These are phyloP conservation scores for Cydia strobilella DNA, from an alignment of 1,140 invertebrate genomes.

Conservation along the genomic window DNA sequence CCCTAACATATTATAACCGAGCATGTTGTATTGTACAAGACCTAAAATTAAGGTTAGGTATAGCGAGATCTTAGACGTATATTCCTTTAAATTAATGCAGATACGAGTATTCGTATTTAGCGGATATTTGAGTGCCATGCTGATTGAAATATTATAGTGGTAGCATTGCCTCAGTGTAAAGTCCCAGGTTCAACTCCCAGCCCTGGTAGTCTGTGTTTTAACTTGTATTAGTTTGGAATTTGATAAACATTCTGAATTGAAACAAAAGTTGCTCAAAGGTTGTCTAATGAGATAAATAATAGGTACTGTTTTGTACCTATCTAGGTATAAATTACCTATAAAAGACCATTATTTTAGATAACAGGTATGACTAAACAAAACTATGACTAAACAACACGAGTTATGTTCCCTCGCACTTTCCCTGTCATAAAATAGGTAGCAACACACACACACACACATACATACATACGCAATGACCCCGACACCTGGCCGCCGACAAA, in stretches of 20 bases:
- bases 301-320: not conserved
- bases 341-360: not conserved
- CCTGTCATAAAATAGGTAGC: slow-evolving; percentile 34
- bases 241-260: too few relatives aligned
- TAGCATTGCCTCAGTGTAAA: too few relatives aligned
- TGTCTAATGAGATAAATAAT: not conserved
- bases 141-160: too few relatives aligned
- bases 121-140: too few relatives aligned
- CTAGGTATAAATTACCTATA: not conserved
- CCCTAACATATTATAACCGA: not conserved
- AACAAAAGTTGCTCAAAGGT: too few relatives aligned
- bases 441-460: slow-evolving; percentile 35
- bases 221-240: too few relatives aligned
- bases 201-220: too few relatives aligned
- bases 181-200: too few relatives aligned
- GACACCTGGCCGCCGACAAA: slow-evolving; percentile 61
- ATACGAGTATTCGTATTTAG: too few relatives aligned
- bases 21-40: not conserved
- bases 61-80: too few relatives aligned
- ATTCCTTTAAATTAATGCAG: too few relatives aligned
- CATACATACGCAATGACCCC: slow-evolving; percentile 47
- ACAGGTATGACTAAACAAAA: not conserved
- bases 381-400: slow-evolving; percentile 4
- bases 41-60: not conserved
- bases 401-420: slow-evolving; percentile 6